Conservation (phyloP, 2,888 invertebrate species). For the Eurytoma adleriae region DNA sequence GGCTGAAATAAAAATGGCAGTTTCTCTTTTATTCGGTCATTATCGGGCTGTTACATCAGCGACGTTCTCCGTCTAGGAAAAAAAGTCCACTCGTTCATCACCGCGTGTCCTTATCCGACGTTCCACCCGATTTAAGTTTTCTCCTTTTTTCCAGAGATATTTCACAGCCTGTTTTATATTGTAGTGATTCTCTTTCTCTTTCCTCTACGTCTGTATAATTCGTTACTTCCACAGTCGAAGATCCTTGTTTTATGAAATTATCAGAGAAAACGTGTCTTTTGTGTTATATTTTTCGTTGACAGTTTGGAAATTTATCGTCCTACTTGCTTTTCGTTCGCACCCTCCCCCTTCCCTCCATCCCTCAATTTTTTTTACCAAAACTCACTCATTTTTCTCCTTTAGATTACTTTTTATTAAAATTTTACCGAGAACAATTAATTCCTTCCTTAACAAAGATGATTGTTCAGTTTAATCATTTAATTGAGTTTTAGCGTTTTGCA, state of each 20-base stretch:
- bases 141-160: constrained; percentile 64
- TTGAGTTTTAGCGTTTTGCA: constrained; percentile 59
- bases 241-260: constrained; percentile 23
- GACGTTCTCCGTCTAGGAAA: not conserved
- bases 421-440: constrained; percentile 55
- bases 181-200: constrained; percentile 57
- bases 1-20: constrained; percentile 61
- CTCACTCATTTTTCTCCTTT: constrained; percentile 1
- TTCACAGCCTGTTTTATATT: constrained; percentile 70
- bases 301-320: not conserved
- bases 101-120: constrained; percentile 56
- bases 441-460: constrained; percentile 60
- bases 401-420: constrained; percentile 25
- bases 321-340: constrained; percentile 34
- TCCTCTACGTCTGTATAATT: constrained; percentile 49
- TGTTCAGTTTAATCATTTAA: constrained; percentile 60
- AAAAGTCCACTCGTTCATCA: constrained; percentile 38
- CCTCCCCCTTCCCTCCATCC: not conserved
- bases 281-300: constrained; percentile 24
- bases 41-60: constrained; percentile 45
- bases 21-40: constrained; percentile 57
- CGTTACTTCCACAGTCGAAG: constrained; percentile 43
- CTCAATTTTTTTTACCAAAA: constrained; percentile 9
- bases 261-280: constrained; percentile 52
- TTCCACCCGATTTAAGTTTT: constrained; percentile 54